Evolutionary conservation across 2,888 invertebrate species (phyloP), one percentile per base, ranked within the genome.

Genomic region (Scaptomyza tumidula): DNA sequence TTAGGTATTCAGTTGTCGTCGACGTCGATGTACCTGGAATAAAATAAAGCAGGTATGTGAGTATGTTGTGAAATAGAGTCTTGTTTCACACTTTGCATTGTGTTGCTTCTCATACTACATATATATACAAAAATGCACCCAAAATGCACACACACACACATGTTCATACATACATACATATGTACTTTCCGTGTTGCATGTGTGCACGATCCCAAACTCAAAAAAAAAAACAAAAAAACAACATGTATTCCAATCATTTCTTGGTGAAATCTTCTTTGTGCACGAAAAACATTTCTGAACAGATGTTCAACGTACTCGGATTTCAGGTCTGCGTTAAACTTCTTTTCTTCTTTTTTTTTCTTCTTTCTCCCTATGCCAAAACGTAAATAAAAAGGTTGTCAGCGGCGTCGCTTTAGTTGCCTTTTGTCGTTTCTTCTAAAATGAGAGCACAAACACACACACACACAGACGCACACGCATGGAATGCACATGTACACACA

Each of bases 31-130:
- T 88, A 88, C 85, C 85, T 85, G 85, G 85, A 85, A 85, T 84
- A 75, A 85, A 85, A 86, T 77, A 83, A 88, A 71, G 81, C 89
- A 85, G 85, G 87, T 88, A 88, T 75, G 77, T 55, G 33, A 79
- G 45, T 88, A 77, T 77, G 45, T 60, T 77, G 45, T 60, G 71
- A 75, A 78, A 75, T 88, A 88, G 86, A 86, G 71, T 88, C 87
- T 88, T 81, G 81, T 85, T 88, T 86, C 80, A 88, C 88, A 84
- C 81, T 81, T 88, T 69, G 69, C 75, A 83, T 80, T 84, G 83
- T 86, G 57, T 75, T 75, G 35, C 11, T 59, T 78, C 68, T 60
- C 58, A 68, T 72, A 56, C 50, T 55, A n/a, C n/a, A n/a, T n/a
- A 53, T 45, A 60, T 48, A 60, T 37, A 62, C 44, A 55, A 72